A percentile compares a stretch with the other conserved stretches of the same genome.
phyloP scores from a whole-genome alignment of 2,797 vertebrate species.

The Kryptopterus vitreolus region DNA sequence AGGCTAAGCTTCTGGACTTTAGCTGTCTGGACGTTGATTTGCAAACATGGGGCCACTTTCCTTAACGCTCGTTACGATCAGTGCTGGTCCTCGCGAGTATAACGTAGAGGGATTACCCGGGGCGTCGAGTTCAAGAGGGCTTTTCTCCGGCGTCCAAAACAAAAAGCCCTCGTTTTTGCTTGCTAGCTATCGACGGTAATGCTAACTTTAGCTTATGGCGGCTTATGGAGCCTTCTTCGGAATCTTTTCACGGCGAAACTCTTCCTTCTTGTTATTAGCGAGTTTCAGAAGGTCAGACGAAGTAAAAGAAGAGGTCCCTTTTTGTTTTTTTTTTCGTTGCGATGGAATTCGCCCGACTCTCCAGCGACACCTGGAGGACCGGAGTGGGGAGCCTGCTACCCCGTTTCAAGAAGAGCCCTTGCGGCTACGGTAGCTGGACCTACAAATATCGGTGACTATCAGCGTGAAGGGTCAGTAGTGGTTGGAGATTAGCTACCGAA shows the following conservation, averaged over 20 bases:
- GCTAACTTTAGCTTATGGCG: neutral
- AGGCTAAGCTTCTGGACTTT: constrained; percentile 5
- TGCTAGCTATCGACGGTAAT: neutral
- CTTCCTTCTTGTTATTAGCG: neutral
- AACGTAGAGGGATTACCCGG: neutral
- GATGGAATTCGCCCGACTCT: neutral
- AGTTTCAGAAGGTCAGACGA: neutral
- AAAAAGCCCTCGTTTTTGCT: neutral
- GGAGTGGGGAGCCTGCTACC: neutral
- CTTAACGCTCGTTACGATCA: constrained; percentile 2
- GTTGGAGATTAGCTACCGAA: neutral
- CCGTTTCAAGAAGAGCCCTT: neutral
- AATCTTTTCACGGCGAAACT: no score
- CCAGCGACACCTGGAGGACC: neutral
- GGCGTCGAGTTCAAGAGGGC: neutral
- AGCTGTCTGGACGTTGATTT: constrained; percentile 8
- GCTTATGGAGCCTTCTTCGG: no score
- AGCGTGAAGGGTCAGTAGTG: constrained; percentile 8
- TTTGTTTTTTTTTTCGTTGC: neutral
- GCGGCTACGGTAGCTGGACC: neutral
- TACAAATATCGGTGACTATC: neutral
- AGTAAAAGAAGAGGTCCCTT: neutral
- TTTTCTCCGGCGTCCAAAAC: neutral
- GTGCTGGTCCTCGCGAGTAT: neutral
- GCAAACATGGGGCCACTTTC: neutral